Conservation (phyloP, 30 jellyfish, hydroid and myxozoan genomes). For the Hydra vulgaris region DNA sequence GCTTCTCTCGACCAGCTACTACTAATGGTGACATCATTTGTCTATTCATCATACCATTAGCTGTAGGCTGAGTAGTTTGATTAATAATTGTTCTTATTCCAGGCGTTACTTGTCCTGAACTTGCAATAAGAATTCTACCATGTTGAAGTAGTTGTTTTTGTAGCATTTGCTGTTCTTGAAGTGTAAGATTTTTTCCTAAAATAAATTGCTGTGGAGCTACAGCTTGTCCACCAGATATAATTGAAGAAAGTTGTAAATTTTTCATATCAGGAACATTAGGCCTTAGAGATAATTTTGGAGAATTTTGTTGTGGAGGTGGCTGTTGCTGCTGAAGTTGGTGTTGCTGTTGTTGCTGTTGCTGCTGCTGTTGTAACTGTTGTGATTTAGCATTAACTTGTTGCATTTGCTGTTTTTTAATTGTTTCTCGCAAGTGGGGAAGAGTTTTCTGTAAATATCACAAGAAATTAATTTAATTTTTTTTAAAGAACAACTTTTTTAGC, state of each 20-base stretch:
- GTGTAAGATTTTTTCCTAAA: slow-evolving; percentile 31
- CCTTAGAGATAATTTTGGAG: neutral
- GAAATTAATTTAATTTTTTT: too few relatives aligned
- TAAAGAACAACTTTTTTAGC: too few relatives aligned
- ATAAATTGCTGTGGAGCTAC: slow-evolving; percentile 57
- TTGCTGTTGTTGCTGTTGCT: neutral
- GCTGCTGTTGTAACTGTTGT: slow-evolving; percentile 43
- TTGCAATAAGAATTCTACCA: slow-evolving; percentile 40
- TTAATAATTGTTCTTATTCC: slow-evolving; percentile 22
- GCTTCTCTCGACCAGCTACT: slow-evolving; percentile 37
- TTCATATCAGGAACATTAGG: slow-evolving; percentile 2
- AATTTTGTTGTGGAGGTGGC: slow-evolving; percentile 10
- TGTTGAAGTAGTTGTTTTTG: slow-evolving; percentile 37
- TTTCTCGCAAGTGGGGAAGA: slow-evolving; percentile 84
- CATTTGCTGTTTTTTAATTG: slow-evolving; percentile 68
- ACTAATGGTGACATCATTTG: slow-evolving; percentile 18
- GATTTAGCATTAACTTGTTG: slow-evolving; percentile 27
- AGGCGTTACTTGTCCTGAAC: slow-evolving; percentile 30
- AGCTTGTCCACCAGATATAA: neutral
- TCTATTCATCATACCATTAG: neutral
- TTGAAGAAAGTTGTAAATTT: slow-evolving; percentile 1
- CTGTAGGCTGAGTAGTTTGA: slow-evolving; percentile 18
- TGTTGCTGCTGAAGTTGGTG: neutral
- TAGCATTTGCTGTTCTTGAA: slow-evolving; percentile 34
- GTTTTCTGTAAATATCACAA: slow-evolving; percentile 45